A percentile compares a stretch with the other conserved stretches of the same genome.
Evolutionary conservation across 1,140 invertebrate species (phyloP).

Genomic region (Octopus sinensis): DNA sequence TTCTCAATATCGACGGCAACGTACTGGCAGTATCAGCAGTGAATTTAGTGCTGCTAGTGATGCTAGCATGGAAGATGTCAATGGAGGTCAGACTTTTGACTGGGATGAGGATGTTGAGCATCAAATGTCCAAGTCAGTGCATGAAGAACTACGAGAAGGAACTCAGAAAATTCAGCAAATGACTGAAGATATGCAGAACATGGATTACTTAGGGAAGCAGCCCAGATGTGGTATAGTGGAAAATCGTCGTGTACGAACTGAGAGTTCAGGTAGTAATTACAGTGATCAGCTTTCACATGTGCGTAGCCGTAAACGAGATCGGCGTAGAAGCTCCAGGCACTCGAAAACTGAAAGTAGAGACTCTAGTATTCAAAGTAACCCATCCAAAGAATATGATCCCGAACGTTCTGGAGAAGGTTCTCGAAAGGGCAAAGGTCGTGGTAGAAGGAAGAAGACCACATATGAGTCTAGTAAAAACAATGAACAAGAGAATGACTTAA

Average conservation of each 20-base stretch:
- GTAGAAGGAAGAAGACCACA: background rate
- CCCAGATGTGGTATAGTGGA: background rate
- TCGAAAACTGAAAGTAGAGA: conserved; percentile 23
- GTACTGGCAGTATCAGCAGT: conserved; percentile 45
- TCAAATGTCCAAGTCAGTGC: conserved; percentile 40
- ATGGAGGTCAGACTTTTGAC: conserved; percentile 16
- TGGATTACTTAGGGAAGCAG: background rate
- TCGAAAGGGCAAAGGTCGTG: conserved; percentile 3
- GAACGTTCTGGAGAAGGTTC: conserved; percentile 15
- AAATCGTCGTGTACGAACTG: background rate
- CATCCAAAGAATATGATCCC: conserved; percentile 16
- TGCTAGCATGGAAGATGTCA: conserved; percentile 35
- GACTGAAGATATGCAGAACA: conserved; percentile 24
- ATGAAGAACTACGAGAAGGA: conserved; percentile 41
- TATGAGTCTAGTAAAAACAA: background rate
- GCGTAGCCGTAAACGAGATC: conserved; percentile 24
- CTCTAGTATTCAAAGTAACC: conserved; percentile 28
- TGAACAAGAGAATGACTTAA: conserved; percentile 5
- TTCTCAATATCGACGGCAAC: conserved; percentile 32
- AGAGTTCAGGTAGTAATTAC: conserved; percentile 6
- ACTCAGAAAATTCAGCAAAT: conserved; percentile 38
- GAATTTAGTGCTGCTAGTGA: conserved; percentile 43
- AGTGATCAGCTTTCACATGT: conserved; percentile 17
- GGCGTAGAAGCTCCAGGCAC: conserved; percentile 17
- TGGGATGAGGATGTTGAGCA: conserved; percentile 40